Evolutionary conservation across 2,888 invertebrate species (phyloP).

Genomic region (Malachius bipustulatus): DNA sequence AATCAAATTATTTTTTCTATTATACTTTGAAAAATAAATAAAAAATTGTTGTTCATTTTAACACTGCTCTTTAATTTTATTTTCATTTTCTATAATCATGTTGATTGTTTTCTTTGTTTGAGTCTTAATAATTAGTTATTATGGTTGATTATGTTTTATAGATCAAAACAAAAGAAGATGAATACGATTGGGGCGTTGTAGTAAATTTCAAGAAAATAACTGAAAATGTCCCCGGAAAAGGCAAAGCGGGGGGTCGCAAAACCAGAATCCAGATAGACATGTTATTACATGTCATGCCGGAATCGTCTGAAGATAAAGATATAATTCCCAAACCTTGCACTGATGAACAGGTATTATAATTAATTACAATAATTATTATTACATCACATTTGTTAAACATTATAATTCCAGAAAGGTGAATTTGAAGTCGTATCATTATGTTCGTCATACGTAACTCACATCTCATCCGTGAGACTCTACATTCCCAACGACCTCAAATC

Average conservation of each 20-base stretch:
- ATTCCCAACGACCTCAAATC: constrained; percentile 84
- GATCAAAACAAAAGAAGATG: constrained; percentile 70
- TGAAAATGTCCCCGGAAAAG: constrained; percentile 22
- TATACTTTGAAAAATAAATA: too few species aligned
- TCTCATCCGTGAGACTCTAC: constrained; percentile 83
- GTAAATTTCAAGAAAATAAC: constrained; percentile 65
- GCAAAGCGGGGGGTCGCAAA: constrained; percentile 41
- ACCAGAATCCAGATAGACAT: constrained; percentile 70
- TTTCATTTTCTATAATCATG: too few species aligned
- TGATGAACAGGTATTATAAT: constrained; percentile 50
- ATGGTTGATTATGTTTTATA: too few species aligned
- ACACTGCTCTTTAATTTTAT: too few species aligned
- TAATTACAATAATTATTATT: too few species aligned
- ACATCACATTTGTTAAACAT: too few species aligned
- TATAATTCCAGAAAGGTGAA: constrained; percentile 51
- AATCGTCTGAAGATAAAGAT: constrained; percentile 39
- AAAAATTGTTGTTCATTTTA: too few species aligned
- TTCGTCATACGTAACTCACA: constrained; percentile 67
- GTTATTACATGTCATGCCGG: constrained; percentile 65
- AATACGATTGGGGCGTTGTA: constrained; percentile 95
- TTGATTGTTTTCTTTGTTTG: too few species aligned
- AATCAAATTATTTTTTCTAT: too few species aligned
- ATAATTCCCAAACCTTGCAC: constrained; percentile 59
- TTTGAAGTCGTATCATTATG: constrained; percentile 84
- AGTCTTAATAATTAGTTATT: too few species aligned